phyloP scores from a whole-genome alignment of 2,113 vertebrate genomes.

The Caracal caracal region DNA sequence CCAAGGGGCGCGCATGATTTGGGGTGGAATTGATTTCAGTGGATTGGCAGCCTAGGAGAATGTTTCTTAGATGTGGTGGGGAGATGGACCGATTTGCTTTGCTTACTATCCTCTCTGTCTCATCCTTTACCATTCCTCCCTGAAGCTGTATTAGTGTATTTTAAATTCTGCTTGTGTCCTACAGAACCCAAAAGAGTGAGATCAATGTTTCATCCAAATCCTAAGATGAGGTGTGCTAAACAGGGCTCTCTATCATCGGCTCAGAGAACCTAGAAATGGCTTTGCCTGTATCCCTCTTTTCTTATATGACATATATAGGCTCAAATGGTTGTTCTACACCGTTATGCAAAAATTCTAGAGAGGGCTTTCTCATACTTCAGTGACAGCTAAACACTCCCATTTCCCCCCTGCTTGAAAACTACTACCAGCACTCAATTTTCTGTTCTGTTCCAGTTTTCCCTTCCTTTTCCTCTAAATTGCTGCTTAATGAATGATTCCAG shows the following conservation, averaged over 20 bases:
- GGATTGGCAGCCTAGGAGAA: background rate
- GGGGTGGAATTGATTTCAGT: background rate
- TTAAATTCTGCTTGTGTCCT: background rate
- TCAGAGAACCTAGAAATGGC: background rate
- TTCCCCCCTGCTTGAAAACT: background rate
- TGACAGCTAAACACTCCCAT: background rate
- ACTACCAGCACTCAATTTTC: background rate
- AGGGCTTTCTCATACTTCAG: background rate
- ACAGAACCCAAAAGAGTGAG: background rate
- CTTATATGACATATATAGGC: background rate
- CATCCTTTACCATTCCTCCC: background rate
- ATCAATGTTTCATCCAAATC: background rate
- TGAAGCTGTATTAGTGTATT: background rate
- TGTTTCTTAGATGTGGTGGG: background rate
- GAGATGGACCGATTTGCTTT: background rate
- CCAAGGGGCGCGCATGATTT: background rate
- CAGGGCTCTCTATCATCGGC: background rate
- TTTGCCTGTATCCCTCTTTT: background rate
- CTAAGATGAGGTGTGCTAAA: background rate
- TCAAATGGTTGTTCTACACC: background rate
- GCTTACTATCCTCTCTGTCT: background rate
- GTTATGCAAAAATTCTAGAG: background rate
- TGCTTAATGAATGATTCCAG: background rate
- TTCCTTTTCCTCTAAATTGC: constrained; percentile 21
- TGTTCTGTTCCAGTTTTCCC: background rate